Conservation (phyloP, 2,888 invertebrate species). For the Nomada ruficornis region DNA sequence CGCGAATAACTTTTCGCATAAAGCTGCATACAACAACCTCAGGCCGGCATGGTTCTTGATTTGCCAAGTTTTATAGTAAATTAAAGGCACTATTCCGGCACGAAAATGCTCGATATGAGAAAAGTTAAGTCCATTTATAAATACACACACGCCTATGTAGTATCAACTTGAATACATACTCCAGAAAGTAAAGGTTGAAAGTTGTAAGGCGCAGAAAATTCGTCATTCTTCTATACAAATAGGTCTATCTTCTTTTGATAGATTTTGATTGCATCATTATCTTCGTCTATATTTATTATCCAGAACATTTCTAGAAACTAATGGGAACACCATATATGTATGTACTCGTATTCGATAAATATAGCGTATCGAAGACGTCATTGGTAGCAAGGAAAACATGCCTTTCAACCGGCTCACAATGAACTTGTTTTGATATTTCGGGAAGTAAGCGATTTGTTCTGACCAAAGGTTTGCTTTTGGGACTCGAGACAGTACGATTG, state of each 20-base stretch:
- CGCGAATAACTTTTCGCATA: constrained; percentile 53
- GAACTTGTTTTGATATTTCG: background rate
- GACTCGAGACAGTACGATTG: background rate
- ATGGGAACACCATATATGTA: background rate
- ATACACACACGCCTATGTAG: constrained; percentile 1
- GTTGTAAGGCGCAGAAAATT: background rate
- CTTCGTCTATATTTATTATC: background rate
- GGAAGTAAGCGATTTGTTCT: background rate
- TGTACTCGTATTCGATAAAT: background rate
- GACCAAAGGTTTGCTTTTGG: constrained; percentile 10
- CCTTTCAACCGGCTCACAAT: background rate
- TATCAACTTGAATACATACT: background rate
- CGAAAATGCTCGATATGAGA: constrained; percentile 23
- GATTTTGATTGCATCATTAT: background rate
- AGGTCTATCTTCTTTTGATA: background rate
- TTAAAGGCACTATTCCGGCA: constrained; percentile 40
- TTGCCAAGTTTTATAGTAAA: constrained; percentile 60
- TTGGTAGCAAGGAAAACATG: background rate
- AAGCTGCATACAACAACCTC: constrained; percentile 57
- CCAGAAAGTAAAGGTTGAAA: constrained; percentile 15
- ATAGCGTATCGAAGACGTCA: background rate
- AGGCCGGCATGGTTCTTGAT: constrained; percentile 45
- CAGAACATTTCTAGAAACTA: background rate
- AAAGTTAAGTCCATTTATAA: constrained; percentile 49
- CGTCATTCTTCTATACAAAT: background rate